These are phyloP conservation scores for Pandemis heparana DNA, from an alignment of 2,888 invertebrate genomes.

Conservation along the genomic window DNA sequence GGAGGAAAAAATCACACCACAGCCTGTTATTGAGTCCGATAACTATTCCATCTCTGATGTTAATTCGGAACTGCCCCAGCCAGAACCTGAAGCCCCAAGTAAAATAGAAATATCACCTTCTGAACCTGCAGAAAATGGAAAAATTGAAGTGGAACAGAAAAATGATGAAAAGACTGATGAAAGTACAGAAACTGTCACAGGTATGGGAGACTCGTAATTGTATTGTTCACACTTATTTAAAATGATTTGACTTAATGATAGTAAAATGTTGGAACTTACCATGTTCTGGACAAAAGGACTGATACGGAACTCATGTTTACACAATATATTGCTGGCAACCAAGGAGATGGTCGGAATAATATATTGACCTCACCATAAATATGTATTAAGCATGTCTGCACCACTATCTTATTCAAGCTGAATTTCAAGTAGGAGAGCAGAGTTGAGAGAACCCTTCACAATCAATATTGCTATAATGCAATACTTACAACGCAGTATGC, in stretches of 20 bases:
- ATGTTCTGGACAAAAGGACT: conserved; percentile 25
- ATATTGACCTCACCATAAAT: conserved; percentile 10
- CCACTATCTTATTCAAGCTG: conserved; percentile 6
- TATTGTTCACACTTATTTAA: conserved; percentile 44
- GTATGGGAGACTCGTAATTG: conserved; percentile 43
- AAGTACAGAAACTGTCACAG: conserved; percentile 36
- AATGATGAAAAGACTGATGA: conserved; percentile 52
- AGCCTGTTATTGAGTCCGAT: conserved; percentile 65
- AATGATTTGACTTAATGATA: conserved; percentile 8
- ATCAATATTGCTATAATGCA: not conserved
- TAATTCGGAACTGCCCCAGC: conserved; percentile 69
- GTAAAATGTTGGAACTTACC: conserved; percentile 3
- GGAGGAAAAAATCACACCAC: conserved; percentile 47
- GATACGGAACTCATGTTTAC: conserved; percentile 13
- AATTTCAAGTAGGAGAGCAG: conserved; percentile 1
- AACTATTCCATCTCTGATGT: conserved; percentile 79
- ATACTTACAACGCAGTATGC: not conserved
- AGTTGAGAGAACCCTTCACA: not conserved
- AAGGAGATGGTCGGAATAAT: not conserved
- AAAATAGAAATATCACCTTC: conserved; percentile 46
- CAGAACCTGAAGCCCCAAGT: conserved; percentile 51
- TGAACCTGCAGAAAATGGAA: conserved; percentile 40
- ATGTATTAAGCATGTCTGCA: not conserved
- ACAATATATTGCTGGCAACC: not conserved
- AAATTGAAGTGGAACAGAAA: conserved; percentile 46